A percentile compares a stretch with the other conserved stretches of the same genome.
These are phyloP conservation scores for Palythoa grandiflora DNA, from an alignment of 92 coral and sea anemone genomes.

Conservation along the genomic window DNA sequence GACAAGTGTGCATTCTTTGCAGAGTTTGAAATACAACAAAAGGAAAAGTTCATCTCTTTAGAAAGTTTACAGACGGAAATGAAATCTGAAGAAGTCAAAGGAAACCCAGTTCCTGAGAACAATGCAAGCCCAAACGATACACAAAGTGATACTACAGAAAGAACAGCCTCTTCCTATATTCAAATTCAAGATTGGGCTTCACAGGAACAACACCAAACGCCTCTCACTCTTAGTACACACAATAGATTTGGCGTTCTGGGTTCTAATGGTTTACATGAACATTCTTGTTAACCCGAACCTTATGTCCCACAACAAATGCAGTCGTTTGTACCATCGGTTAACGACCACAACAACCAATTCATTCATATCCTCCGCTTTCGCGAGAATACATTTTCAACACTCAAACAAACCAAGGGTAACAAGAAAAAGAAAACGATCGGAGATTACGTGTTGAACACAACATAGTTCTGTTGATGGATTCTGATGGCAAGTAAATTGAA, in stretches of 20 bases:
- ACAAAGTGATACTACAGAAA: not conserved
- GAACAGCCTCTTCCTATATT: not conserved
- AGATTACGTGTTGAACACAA: not conserved
- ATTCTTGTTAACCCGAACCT: not conserved
- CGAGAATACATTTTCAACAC: not conserved
- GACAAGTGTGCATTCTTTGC: not conserved
- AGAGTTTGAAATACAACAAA: slow-evolving; percentile 11
- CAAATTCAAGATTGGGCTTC: not conserved
- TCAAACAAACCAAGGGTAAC: not conserved
- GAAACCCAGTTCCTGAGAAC: not conserved
- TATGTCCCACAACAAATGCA: not conserved
- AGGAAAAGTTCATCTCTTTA: not conserved
- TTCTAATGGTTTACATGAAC: not conserved
- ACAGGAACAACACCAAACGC: not conserved
- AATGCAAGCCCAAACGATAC: not conserved
- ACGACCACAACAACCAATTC: not conserved
- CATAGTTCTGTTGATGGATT: slow-evolving; percentile 39
- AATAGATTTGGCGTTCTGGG: not conserved
- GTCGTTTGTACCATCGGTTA: not conserved
- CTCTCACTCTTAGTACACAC: not conserved
- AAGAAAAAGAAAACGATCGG: not conserved
- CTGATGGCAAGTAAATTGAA: slow-evolving; percentile 58
- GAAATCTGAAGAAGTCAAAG: not conserved
- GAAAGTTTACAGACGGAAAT: not conserved
- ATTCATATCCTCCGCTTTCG: not conserved